These are phyloP conservation scores for Hoplias malabaricus DNA, from an alignment of 2,113 vertebrate genomes.

Conservation along the genomic window DNA sequence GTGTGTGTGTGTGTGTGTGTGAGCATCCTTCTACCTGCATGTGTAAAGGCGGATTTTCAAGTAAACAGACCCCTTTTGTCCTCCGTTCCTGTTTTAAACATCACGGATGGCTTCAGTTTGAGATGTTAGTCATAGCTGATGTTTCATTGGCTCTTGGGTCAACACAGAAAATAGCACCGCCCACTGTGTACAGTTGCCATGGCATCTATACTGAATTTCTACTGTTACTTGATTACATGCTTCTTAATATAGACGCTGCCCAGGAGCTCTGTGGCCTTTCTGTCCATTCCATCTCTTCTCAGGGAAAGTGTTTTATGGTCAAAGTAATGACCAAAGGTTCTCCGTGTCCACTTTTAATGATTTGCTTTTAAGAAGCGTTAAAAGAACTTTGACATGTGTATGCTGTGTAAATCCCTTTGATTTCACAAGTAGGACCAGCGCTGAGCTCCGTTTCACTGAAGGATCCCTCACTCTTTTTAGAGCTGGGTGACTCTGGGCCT, in stretches of 20 bases:
- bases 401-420: no score
- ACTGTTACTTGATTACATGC: conserved; percentile 24
- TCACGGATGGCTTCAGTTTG: conserved; percentile 42
- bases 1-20: not conserved
- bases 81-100: conserved; percentile 22
- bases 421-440: not conserved
- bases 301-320: not conserved
- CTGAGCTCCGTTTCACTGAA: not conserved
- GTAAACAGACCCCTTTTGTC: not conserved
- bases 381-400: not conserved
- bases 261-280: not conserved
- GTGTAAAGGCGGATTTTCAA: not conserved
- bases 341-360: not conserved
- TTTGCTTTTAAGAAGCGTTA: not conserved
- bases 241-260: conserved; percentile 20
- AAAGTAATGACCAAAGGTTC: conserved; percentile 22
- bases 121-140: conserved; percentile 43
- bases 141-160: conserved; percentile 41
- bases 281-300: conserved; percentile 6
- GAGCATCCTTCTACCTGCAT: not conserved
- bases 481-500: not conserved
- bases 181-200: conserved; percentile 60
- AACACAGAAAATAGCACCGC: conserved; percentile 46
- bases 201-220: conserved; percentile 39
- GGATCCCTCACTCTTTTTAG: not conserved